A percentile compares a stretch with the other conserved stretches of the same genome.
phyloP scores from a whole-genome alignment of 2,113 vertebrate genomes.

The Cephalopterus ornatus region DNA sequence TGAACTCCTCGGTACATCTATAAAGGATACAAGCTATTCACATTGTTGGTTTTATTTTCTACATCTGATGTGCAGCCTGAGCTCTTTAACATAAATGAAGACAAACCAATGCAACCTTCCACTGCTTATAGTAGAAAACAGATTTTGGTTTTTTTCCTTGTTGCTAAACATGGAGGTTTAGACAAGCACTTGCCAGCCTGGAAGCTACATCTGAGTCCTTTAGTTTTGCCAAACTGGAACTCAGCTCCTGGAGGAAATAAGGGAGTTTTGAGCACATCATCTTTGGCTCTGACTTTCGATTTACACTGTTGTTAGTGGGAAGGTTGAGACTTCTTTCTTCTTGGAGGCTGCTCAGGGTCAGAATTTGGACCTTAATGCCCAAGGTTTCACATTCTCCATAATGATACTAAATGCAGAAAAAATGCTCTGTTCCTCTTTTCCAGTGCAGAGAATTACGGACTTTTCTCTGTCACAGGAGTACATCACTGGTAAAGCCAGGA shows the following conservation, averaged over 20 bases:
- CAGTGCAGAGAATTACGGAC: background rate
- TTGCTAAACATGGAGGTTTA: background rate
- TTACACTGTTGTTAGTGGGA: background rate
- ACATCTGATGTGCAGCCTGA: background rate
- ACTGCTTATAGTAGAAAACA: background rate
- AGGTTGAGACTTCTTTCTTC: background rate
- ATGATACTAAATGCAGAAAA: background rate
- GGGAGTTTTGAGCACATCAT: background rate
- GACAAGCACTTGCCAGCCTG: background rate
- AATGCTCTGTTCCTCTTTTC: background rate
- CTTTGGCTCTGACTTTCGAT: background rate
- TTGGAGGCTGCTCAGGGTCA: background rate
- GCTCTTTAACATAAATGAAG: background rate
- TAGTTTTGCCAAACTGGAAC: background rate
- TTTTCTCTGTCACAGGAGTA: background rate
- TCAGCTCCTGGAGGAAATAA: background rate
- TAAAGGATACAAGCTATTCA: background rate
- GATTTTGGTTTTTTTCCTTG: background rate
- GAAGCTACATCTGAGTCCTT: background rate
- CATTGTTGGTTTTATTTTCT: background rate
- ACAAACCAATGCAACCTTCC: background rate
- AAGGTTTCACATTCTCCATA: background rate
- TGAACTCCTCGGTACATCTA: background rate
- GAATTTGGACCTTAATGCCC: background rate
- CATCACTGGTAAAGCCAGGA: background rate